Evolutionary conservation across 2,797 vertebrate genomes (phyloP), one percentile per base, ranked within the genome.

Genomic region (Leptodactylus fallax): DNA sequence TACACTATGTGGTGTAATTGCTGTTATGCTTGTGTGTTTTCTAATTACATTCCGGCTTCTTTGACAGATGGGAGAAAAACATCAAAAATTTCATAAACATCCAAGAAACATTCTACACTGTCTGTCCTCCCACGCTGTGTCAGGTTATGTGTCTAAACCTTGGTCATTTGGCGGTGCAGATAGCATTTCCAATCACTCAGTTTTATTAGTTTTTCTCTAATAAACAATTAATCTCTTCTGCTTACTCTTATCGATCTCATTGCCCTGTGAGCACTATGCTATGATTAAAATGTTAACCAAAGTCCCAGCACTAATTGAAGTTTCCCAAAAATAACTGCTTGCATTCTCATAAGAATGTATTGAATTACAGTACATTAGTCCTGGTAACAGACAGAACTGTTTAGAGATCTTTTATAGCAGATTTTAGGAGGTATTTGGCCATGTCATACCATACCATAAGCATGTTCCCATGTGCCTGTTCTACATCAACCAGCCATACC

Each of bases 221-320:
- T 83, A 87, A 83, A 83, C 81, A 83, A 87, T 87, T 69, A 87
- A 78, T 69, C 87, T 87, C 47, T 17, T 83, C 78, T 87, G 81
- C 83, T 87, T 87, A 79, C 74, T 83, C 79, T 78, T 87, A 87
- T 87, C 79, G 87, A 87, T 87, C 61, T 83, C 45, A 79, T 67
- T 83, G 58, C 72, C 49, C 25, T 60, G 27, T 47, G 67, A 83
- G 61, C 67, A 83, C 56, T 67, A 69, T 49, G 23, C 61, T 17
- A 25, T 63, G 87, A 87, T 83, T 83, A 87, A 83, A 83, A 69
- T 3, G 81, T 45, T 83, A 79, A 78, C 67, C 23, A 76, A 76
- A 76, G 85, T 80, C 56, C 23, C n/a, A 63, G 23, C 55, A 21
- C 67, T 82, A 87, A 87, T 83, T 79, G 49, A 79, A 87, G 49